Conservation (phyloP, 2,797 vertebrate genomes). For the Sebastolobus altivelis region DNA sequence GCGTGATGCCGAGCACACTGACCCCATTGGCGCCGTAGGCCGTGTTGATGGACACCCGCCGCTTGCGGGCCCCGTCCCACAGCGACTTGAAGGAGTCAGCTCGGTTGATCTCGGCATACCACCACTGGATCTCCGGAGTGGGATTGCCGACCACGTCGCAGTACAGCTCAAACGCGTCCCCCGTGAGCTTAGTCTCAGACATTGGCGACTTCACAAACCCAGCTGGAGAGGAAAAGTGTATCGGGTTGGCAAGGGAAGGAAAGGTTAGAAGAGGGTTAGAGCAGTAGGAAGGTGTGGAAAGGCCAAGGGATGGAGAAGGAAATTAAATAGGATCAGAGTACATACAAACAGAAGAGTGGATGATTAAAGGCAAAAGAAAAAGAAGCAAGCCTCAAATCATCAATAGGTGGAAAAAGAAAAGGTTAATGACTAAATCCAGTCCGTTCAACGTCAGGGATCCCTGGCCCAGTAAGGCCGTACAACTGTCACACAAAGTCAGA, state of each 20-base stretch:
- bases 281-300: constrained; percentile 49
- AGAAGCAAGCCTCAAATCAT: constrained; percentile 75
- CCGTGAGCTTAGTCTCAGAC: constrained; percentile 99
- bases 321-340: constrained; percentile 67
- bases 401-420: constrained; percentile 61
- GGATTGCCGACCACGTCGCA: constrained; percentile 98
- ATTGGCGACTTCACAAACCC: constrained; percentile 99
- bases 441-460: constrained; percentile 23
- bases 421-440: constrained; percentile 62
- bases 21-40: constrained; percentile 96
- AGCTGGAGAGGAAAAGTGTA: constrained; percentile 90
- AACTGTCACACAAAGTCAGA: constrained; percentile 51
- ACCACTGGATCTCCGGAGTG: constrained; percentile 99
- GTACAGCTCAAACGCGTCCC: constrained; percentile 99
- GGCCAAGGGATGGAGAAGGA: constrained; percentile 52
- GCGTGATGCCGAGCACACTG: constrained; percentile 96
- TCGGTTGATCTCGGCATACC: constrained; percentile 98
- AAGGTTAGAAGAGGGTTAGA: constrained; percentile 55
- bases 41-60: constrained; percentile 96
- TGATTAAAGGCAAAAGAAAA: constrained; percentile 80
- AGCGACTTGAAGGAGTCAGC: constrained; percentile 99
- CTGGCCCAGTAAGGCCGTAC: constrained; percentile 27
- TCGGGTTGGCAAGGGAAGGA: constrained; percentile 61
- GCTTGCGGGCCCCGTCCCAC: constrained; percentile 96
- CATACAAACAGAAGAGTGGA: constrained; percentile 67